These are phyloP conservation scores for Pitangus sulphuratus DNA, from an alignment of 2,797 vertebrate genomes.

Conservation along the genomic window DNA sequence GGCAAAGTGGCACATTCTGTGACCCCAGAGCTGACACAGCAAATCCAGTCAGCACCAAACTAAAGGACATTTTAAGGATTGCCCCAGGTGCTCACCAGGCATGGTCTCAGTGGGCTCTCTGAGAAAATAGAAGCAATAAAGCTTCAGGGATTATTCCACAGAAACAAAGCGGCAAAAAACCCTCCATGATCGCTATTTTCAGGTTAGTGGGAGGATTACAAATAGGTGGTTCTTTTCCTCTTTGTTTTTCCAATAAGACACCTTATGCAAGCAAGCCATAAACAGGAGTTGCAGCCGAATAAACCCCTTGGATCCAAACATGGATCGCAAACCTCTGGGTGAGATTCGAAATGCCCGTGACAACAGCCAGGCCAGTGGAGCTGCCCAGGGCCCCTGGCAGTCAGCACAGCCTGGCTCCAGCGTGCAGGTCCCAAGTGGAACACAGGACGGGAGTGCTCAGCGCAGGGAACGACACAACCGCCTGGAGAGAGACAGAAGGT, in stretches of 20 bases:
- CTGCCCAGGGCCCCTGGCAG: constrained; percentile 43
- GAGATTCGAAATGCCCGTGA: constrained; percentile 70
- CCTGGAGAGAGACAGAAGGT: constrained; percentile 85
- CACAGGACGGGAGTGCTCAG: constrained; percentile 70
- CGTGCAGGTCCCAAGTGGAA: constrained; percentile 39
- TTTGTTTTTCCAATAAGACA: constrained; percentile 74
- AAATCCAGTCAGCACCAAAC: background rate
- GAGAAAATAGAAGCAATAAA: background rate
- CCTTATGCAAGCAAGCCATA: constrained; percentile 73
- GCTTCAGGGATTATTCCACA: background rate
- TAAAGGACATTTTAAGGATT: background rate
- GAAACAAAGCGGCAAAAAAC: background rate
- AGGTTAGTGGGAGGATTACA: background rate
- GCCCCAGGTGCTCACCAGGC: background rate
- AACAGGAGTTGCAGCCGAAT: constrained; percentile 66
- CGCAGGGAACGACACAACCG: constrained; percentile 89
- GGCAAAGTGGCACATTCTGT: background rate
- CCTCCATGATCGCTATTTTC: background rate
- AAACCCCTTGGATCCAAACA: constrained; percentile 46
- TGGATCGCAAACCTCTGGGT: constrained; percentile 67
- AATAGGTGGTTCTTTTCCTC: background rate
- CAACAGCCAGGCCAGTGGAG: background rate
- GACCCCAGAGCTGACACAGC: background rate
- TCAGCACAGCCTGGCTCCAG: constrained; percentile 38
- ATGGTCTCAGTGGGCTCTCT: background rate